Conservation (phyloP, 2,797 vertebrate species). For the Hapalemur alaotrensis region DNA sequence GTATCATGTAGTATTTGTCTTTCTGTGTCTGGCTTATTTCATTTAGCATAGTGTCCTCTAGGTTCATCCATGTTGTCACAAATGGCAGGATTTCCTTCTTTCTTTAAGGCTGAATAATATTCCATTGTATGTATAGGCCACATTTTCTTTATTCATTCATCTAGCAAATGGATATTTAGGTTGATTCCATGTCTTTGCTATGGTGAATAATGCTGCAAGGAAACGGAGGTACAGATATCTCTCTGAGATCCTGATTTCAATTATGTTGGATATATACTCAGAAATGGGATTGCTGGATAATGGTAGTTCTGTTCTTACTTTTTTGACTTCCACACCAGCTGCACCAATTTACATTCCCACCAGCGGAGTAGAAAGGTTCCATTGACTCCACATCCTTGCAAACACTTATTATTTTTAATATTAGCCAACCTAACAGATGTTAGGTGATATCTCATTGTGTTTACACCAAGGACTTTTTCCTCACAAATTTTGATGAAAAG, state of each 20-base stretch:
- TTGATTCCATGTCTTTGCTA: neutral
- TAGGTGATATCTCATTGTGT: neutral
- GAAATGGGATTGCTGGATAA: neutral
- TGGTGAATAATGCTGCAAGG: neutral
- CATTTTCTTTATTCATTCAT: neutral
- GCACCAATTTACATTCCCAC: neutral
- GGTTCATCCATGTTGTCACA: neutral
- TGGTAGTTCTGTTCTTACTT: neutral
- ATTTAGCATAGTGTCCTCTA: neutral
- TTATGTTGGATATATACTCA: neutral
- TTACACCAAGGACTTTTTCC: neutral
- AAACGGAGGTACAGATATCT: neutral
- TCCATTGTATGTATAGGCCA: neutral
- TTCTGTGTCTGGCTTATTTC: neutral
- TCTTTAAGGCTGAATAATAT: neutral
- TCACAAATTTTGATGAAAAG: constrained; percentile 15
- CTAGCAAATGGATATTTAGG: neutral
- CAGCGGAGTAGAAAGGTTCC: neutral
- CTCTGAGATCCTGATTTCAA: neutral
- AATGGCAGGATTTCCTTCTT: neutral
- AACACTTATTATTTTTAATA: neutral
- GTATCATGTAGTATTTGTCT: neutral
- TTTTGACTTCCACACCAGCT: neutral
- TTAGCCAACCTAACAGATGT: neutral
- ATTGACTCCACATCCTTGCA: neutral